These are phyloP conservation scores for Oppia nitens DNA, from an alignment of 1,140 invertebrate species.

Conservation along the genomic window DNA sequence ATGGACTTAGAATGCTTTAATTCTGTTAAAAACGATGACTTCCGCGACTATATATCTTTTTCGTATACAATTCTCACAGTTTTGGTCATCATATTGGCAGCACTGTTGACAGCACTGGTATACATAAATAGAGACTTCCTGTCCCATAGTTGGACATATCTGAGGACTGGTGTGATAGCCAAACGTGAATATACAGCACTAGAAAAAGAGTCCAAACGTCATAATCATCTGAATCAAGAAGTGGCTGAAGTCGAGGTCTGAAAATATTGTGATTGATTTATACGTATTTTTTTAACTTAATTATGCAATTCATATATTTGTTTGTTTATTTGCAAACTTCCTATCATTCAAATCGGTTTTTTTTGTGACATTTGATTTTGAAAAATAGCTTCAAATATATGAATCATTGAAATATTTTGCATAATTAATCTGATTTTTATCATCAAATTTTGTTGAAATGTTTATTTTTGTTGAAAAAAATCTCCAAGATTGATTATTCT, in stretches of 20 bases:
- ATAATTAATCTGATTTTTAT: too few species aligned
- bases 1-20: slow-evolving; percentile 2
- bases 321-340: too few species aligned
- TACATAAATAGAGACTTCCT: neutral
- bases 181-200: slow-evolving; percentile 2
- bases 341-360: too few species aligned
- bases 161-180: neutral
- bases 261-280: too few species aligned
- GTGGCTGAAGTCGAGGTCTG: slow-evolving; percentile 8
- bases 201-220: slow-evolving; percentile 1
- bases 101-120: neutral
- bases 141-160: neutral
- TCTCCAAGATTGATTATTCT: too few species aligned
- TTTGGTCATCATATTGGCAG: neutral
- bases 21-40: neutral
- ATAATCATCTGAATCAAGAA: neutral
- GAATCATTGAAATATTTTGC: too few species aligned
- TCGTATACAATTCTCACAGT: neutral
- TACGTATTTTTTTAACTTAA: too few species aligned
- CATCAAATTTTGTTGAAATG: too few species aligned
- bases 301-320: too few species aligned
- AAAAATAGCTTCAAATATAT: too few species aligned
- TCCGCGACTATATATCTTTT: neutral
- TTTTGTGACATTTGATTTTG: too few species aligned
- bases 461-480: too few species aligned